Conservation (phyloP, 2,888 invertebrate genomes). For the Coelopa pilipes region DNA sequence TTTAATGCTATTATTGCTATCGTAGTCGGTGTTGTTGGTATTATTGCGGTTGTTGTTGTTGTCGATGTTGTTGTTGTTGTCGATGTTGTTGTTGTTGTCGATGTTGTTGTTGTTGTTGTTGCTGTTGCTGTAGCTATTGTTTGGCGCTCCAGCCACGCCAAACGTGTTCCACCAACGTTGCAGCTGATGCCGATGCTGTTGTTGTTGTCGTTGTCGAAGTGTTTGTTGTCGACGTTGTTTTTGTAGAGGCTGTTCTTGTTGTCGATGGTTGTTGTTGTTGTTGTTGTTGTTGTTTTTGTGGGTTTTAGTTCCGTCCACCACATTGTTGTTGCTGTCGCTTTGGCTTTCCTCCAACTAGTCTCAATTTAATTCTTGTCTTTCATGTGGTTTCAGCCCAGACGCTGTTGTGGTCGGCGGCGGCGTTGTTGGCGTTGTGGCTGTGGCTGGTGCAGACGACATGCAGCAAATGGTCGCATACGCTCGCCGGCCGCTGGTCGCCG, state of each 20-base stretch:
- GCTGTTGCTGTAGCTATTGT: slow-evolving; percentile 39
- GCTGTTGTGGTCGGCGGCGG: background rate
- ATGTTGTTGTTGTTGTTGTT: slow-evolving; percentile 29
- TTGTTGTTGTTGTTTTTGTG: no score
- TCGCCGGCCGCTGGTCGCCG: background rate
- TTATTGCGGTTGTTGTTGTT: slow-evolving; percentile 15
- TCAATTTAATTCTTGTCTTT: background rate
- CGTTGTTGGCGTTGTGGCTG: background rate
- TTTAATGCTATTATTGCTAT: no score
- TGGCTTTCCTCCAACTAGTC: background rate
- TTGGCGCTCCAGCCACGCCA: slow-evolving; percentile 4
- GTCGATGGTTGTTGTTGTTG: no score
- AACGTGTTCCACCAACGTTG: background rate
- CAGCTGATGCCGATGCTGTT: background rate
- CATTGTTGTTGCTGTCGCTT: no score
- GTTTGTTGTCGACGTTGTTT: no score
- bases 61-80: slow-evolving; percentile 24
- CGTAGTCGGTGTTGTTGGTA: background rate
- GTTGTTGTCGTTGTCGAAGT: background rate
- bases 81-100: background rate
- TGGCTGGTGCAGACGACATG: background rate
- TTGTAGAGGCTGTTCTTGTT: no score
- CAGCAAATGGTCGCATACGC: background rate
- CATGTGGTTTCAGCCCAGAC: background rate
- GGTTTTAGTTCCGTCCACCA: no score